Evolutionary conservation across 2,888 invertebrate species (phyloP).

Genomic region (Lasioglossum oenotherae): DNA sequence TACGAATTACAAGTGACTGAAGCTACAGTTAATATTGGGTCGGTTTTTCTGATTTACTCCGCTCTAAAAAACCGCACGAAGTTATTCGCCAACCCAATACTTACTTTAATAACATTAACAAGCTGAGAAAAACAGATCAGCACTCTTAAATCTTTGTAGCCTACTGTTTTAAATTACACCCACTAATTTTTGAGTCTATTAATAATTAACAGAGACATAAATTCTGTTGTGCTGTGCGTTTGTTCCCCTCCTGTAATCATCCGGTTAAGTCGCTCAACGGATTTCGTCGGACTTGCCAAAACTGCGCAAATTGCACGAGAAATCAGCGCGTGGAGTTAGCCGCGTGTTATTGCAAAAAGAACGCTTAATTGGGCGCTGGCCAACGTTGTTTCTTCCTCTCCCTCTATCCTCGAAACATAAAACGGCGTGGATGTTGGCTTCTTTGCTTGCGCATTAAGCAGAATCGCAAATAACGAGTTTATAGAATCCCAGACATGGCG

Average conservation of each 20-base stretch:
- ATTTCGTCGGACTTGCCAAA: conserved; percentile 22
- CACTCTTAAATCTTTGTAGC: too few species aligned
- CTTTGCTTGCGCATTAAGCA: background rate
- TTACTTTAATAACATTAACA: too few species aligned
- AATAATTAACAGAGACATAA: too few species aligned
- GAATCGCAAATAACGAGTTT: background rate
- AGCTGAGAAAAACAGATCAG: too few species aligned
- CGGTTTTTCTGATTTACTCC: too few species aligned
- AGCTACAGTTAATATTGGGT: too few species aligned
- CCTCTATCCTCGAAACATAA: background rate
- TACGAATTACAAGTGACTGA: too few species aligned
- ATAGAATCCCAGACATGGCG: background rate
- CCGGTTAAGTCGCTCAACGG: conserved; percentile 9
- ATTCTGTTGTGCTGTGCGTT: too few species aligned
- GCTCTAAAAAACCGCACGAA: too few species aligned
- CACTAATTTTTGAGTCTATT: too few species aligned
- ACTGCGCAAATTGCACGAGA: conserved; percentile 50
- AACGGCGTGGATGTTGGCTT: background rate
- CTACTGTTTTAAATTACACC: too few species aligned
- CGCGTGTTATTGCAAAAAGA: conserved; percentile 59
- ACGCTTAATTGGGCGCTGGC: conserved; percentile 63
- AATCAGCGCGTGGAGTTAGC: conserved; percentile 9
- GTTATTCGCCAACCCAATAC: too few species aligned
- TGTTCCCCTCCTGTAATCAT: background rate
- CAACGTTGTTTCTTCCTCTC: conserved; percentile 41